These are phyloP conservation scores for Thermophis baileyi DNA, from an alignment of 2,113 vertebrate genomes.

Conservation along the genomic window DNA sequence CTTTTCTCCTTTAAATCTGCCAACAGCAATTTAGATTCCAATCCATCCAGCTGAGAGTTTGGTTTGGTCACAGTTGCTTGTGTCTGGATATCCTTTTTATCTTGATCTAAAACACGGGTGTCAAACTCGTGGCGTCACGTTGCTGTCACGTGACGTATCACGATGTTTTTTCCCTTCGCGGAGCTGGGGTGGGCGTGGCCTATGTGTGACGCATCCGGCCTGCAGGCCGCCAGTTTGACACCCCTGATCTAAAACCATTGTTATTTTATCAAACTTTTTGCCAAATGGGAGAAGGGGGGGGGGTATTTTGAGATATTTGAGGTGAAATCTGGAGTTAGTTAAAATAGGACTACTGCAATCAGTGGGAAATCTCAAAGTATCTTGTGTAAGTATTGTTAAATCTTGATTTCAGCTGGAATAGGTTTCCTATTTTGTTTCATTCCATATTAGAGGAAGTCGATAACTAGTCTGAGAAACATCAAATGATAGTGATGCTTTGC, in stretches of 20 bases:
- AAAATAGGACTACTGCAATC: not conserved
- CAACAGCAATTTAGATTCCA: not conserved
- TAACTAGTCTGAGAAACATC: not conserved
- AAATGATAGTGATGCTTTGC: not conserved
- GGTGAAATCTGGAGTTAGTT: not conserved
- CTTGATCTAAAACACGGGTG: not conserved
- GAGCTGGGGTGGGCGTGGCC: no score
- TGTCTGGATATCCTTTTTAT: not conserved
- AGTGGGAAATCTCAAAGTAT: not conserved
- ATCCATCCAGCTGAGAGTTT: not conserved
- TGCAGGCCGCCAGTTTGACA: no score
- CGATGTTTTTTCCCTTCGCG: no score
- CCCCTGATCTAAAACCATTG: not conserved
- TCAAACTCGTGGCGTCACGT: no score
- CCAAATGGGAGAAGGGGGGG: not conserved
- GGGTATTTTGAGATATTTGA: not conserved
- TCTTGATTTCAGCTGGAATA: not conserved
- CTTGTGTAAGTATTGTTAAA: not conserved
- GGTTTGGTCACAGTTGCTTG: not conserved
- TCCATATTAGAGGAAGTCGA: not conserved
- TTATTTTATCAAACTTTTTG: not conserved
- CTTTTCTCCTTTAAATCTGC: not conserved
- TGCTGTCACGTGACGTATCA: fast-evolving
- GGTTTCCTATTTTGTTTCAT: not conserved
- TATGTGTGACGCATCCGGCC: no score